These are phyloP conservation scores for Caenorhabditis remanei DNA, from an alignment of 1,140 invertebrate genomes.

Conservation along the genomic window DNA sequence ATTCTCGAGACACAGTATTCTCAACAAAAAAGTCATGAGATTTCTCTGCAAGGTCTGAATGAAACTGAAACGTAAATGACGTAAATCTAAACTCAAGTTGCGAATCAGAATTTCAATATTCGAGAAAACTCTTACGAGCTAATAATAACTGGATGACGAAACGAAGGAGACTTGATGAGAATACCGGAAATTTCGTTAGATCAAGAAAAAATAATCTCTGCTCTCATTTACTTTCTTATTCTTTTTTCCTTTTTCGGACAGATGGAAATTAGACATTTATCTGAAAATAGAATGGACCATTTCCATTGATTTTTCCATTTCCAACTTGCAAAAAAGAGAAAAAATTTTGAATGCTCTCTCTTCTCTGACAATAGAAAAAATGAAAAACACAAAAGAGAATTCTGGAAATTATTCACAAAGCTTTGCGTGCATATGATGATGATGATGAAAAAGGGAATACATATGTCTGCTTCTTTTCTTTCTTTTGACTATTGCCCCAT, in stretches of 20 bases:
- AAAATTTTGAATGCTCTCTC: neutral
- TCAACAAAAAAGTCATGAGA: too few relatives aligned
- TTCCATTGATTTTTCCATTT: neutral
- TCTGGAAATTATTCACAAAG: constrained; percentile 1
- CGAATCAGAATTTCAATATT: too few relatives aligned
- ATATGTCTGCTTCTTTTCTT: neutral
- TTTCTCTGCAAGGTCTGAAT: too few relatives aligned
- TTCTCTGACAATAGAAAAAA: neutral
- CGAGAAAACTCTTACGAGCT: neutral
- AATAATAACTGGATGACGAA: constrained; percentile 16
- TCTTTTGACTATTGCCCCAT: neutral
- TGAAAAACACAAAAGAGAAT: constrained; percentile 6
- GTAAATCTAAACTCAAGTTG: too few relatives aligned
- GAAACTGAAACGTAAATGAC: too few relatives aligned
- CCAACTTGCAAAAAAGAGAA: neutral
- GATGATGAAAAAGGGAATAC: neutral
- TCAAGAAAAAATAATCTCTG: neutral
- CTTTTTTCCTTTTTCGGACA: neutral
- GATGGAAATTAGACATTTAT: neutral
- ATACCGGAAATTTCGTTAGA: neutral
- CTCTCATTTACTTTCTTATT: too few relatives aligned
- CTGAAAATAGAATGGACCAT: neutral
- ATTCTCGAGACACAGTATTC: too few relatives aligned
- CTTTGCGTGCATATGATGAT: constrained; percentile 30
- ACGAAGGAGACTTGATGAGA: neutral